Conservation (phyloP, 92 coral and sea anemone genomes). For the Actinostola sp. region DNA sequence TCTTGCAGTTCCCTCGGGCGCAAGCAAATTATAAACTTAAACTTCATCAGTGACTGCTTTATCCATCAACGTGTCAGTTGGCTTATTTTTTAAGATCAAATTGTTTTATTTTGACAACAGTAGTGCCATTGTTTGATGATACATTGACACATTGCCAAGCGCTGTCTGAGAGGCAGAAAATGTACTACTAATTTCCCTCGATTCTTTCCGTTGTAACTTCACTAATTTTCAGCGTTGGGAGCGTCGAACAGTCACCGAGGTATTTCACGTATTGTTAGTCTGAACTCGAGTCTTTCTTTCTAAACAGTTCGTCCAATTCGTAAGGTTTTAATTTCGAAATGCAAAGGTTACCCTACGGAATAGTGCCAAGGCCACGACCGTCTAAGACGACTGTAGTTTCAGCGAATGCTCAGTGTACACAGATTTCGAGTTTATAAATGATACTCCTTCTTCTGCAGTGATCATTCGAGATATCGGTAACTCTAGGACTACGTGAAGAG, state of each 20-base stretch:
- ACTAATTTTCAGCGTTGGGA: background rate
- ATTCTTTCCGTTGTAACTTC: background rate
- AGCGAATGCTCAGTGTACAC: too few relatives aligned
- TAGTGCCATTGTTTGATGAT: background rate
- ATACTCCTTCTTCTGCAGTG: too few relatives aligned
- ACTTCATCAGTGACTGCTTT: background rate
- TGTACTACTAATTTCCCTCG: background rate
- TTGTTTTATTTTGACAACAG: background rate
- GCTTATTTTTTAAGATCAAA: background rate
- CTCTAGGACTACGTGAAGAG: background rate
- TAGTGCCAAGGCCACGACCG: too few relatives aligned
- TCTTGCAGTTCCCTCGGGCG: too few relatives aligned
- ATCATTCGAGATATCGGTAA: too few relatives aligned
- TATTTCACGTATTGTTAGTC: background rate
- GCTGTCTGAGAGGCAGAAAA: background rate
- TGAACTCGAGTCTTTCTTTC: background rate
- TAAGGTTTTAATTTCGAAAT: too few relatives aligned
- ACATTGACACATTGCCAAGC: background rate
- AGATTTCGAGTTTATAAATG: too few relatives aligned
- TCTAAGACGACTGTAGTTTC: too few relatives aligned
- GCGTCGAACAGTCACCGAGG: background rate
- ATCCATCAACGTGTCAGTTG: background rate
- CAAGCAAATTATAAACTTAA: too few relatives aligned
- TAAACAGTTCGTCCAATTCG: too few relatives aligned
- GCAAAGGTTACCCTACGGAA: too few relatives aligned